Evolutionary conservation across 2,888 invertebrate species (phyloP), one percentile per base, ranked within the genome.

Genomic region (Orthonychiurus folsomi): DNA sequence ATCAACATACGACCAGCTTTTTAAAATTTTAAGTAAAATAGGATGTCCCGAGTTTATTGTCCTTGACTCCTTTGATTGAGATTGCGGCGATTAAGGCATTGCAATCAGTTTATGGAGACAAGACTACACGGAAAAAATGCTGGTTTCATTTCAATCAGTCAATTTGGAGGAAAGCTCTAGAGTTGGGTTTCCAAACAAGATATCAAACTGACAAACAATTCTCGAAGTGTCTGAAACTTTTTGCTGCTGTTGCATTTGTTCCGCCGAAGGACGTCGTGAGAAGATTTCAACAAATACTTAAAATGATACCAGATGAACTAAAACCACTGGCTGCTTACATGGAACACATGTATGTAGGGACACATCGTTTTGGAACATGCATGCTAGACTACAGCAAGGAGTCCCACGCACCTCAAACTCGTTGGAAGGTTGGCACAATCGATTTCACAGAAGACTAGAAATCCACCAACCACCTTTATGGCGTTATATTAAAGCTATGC

Each of bases 151-250:
- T 48, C 48, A 48, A 48, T 48, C 48, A 48, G n/a, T 15, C 12
- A 12, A 48, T 48, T 15, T 48, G 12, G 15, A 48, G 48, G 48
- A 48, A 48, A n/a, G 48, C 48, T 15, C 48, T 15, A n/a, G 48
- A 48, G n/a, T n/a, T 48, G 15, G 48, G 48, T 15, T 48, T 48
- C 15, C 48, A 48, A n/a, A 48, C 48, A 15, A n/a, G 15, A n/a
- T 48, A 48, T n/a, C 48, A 48, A 48, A 48, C 48, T n/a, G 48
- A 48, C 48, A 48, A 48, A 48, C 15, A 48, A 48, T 48, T 48
- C n/a, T 48, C 15, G 15, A 48, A 48, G 15, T n/a, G n/a, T 12
- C 12, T 48, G 12, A 48, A 48, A 48, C 48, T 48, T 15, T 48
- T 48, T n/a, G 12, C 48, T 15, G 12, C 15, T n/a, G 15, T 48